Evolutionary conservation across 2,797 vertebrate species (phyloP).

Genomic region (Helicolenus hilgendorfi): DNA sequence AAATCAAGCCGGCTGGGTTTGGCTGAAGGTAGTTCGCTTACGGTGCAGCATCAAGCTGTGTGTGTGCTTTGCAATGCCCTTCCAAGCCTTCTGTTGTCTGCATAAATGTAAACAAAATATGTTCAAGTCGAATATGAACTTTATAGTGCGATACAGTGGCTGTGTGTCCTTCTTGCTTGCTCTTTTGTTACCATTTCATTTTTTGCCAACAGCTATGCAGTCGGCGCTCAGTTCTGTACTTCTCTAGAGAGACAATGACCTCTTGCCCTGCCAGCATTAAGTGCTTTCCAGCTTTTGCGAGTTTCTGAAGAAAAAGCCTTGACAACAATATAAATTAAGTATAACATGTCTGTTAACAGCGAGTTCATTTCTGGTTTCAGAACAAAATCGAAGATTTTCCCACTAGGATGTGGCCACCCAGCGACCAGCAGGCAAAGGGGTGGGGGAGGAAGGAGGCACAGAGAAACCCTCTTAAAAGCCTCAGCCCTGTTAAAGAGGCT

Average conservation of each 20-base stretch:
- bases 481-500: constrained; percentile 68
- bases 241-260: constrained; percentile 2
- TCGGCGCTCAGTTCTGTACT: neutral
- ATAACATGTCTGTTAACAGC: constrained; percentile 34
- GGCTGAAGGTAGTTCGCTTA: constrained; percentile 6
- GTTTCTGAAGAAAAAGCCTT: constrained; percentile 21
- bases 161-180: constrained; percentile 1
- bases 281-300: constrained; percentile 4
- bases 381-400: constrained; percentile 32
- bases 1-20: constrained; percentile 43
- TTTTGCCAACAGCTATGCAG: constrained; percentile 10
- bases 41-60: constrained; percentile 9
- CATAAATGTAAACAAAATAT: constrained; percentile 34
- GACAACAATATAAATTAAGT: constrained; percentile 32
- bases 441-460: neutral
- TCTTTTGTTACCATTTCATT: neutral
- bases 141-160: neutral
- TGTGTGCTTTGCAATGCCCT: constrained; percentile 25
- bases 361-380: constrained; percentile 29
- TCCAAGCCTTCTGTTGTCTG: constrained; percentile 6
- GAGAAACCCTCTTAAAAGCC: constrained; percentile 72
- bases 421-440: constrained; percentile 14
- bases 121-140: constrained; percentile 10
- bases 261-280: constrained; percentile 24
- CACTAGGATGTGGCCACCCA: constrained; percentile 47